Conservation (phyloP, 2,797 vertebrate species). For the Alca torda region DNA sequence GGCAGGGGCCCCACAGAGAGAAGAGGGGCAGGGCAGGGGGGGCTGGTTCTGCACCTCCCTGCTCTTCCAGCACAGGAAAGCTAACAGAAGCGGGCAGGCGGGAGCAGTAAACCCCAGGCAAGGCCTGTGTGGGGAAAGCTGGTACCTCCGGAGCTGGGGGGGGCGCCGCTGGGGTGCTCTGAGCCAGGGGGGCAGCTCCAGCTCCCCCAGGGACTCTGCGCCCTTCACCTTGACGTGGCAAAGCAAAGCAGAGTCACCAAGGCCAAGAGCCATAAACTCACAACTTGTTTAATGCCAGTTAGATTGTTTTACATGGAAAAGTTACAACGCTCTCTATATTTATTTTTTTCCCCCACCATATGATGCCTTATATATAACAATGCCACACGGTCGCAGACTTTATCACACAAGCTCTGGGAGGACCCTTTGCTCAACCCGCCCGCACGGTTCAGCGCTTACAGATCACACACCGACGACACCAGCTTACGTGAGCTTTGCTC, state of each 20-base stretch:
- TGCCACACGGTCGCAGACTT: not conserved
- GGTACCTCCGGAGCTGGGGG: not conserved
- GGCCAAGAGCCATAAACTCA: not conserved
- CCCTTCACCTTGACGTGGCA: fast-evolving
- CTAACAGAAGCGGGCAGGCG: not conserved
- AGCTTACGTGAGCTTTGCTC: not conserved
- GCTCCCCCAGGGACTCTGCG: fast-evolving
- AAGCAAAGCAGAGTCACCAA: not conserved
- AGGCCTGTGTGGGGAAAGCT: fast-evolving
- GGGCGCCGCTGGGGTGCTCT: not conserved
- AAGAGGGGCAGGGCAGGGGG: not conserved
- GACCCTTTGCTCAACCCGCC: not conserved
- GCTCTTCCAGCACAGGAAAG: not conserved
- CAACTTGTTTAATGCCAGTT: conserved; percentile 58
- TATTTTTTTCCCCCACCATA: not conserved
- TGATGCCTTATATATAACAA: not conserved
- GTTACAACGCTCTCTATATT: not conserved
- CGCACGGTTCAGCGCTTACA: not conserved
- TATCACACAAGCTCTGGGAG: not conserved
- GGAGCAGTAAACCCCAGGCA: not conserved
- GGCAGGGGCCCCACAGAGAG: not conserved
- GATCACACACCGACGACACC: not conserved
- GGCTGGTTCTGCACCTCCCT: not conserved
- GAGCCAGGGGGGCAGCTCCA: fast-evolving
- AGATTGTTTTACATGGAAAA: conserved; percentile 10